Conservation (phyloP, 1,140 invertebrate species). For the Drosophila sproati region DNA sequence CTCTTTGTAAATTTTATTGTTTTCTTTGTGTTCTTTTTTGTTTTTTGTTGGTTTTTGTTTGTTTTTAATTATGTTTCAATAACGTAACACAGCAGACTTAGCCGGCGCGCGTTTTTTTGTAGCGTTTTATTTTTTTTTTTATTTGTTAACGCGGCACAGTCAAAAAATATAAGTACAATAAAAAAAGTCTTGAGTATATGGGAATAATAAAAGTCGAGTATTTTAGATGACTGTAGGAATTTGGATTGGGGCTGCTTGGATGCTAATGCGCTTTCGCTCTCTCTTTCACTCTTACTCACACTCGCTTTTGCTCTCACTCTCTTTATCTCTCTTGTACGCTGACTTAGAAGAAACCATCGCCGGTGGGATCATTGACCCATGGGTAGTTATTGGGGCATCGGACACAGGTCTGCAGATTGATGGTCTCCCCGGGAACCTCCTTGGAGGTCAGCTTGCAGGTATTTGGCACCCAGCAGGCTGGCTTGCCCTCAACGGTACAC, state of each 20-base stretch:
- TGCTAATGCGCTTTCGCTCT: constrained; percentile 37
- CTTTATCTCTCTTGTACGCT: constrained; percentile 36
- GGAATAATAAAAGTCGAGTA: constrained; percentile 54
- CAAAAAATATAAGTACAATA: constrained; percentile 55
- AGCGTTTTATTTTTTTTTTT: constrained; percentile 1
- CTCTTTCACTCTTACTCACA: constrained; percentile 4
- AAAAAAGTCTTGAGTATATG: constrained; percentile 73
- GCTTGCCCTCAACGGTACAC: constrained; percentile 92
- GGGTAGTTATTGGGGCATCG: constrained; percentile 97
- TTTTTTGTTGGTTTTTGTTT: constrained; percentile 34
- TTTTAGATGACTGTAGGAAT: constrained; percentile 45
- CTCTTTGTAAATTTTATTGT: constrained; percentile 45
- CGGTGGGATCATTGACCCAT: constrained; percentile 92
- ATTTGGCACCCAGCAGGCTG: constrained; percentile 94
- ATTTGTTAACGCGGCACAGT: constrained; percentile 59
- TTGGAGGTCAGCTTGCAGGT: constrained; percentile 95
- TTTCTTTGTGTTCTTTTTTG: constrained; percentile 28
- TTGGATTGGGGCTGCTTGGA: constrained; percentile 36
- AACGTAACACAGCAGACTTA: constrained; percentile 82
- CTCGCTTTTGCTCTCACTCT: constrained; percentile 7
- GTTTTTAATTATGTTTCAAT: constrained; percentile 41
- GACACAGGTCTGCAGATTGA: constrained; percentile 96
- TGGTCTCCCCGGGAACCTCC: constrained; percentile 96
- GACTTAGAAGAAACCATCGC: constrained; percentile 94
- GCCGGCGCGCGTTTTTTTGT: constrained; percentile 37